Evolutionary conservation across 2,113 vertebrate genomes (phyloP), one percentile per base, ranked within the genome.

Genomic region (Callionymus lyra): DNA sequence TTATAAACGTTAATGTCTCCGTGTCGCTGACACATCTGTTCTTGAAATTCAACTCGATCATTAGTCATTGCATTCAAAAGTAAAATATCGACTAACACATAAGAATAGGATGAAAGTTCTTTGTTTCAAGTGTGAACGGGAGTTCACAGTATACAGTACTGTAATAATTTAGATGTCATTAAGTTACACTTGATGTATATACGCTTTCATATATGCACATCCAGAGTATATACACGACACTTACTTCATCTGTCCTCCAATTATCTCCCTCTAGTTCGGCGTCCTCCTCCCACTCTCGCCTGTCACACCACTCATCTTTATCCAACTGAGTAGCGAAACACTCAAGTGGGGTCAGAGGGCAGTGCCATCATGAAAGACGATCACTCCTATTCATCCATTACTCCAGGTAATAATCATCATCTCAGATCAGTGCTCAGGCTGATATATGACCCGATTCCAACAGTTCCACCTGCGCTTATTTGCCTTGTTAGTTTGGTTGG

Each of bases 301-400:
- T 13, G 32, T 66, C 62, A 61, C 57, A 54, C 65, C 59, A 56
- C 57, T 80, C 76, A 61, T 77, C 78, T 77, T 65, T 61, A 76
- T 76, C 78, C 47, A 57, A 74, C 68, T 55, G 60, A 63, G 37
- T 47, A 16, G 56, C 38, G 59, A 51, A 56, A 54, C 39, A 56
- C 64, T 53, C 34, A 44, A 63, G 63, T 44, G 46, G 63, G 77
- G 73, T 79, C 75, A 80, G 56, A 68, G 61, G 57, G 44, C 50
- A 45, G 13, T 8, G 37, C 47, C 56, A 69, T 69, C 50, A 52
- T 54, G 63, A 72, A 71, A 66, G 63, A 58, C 59, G 50, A 66
- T 81, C 68, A 69, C 72, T 70, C 67, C 65, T 53, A 71, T 70
- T 72, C 72, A 50, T 62, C 63, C 69, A 64, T 80, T 71, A 72